Evolutionary conservation across 2,888 invertebrate genomes (phyloP), one percentile per base, ranked within the genome.

Genomic region (Campoplex capitator): DNA sequence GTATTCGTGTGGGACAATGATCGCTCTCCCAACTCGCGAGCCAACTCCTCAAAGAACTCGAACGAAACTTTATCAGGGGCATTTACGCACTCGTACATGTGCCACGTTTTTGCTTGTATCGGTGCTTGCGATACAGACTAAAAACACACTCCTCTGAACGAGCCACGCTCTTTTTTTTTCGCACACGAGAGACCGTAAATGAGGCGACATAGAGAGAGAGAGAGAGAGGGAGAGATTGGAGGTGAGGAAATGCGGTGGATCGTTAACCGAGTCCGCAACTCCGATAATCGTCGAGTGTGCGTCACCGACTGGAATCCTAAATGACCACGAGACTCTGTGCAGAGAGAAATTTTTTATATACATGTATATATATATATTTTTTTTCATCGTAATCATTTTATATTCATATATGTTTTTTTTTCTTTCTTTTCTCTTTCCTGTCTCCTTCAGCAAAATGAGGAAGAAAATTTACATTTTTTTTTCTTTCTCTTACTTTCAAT

Each of bases 251-350:
- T 67, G 73, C 68, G 68, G 51, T 38, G 62, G 75, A 75, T 62
- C 62, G 62, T 75, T 70, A 79, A 70, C 51, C 73, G 65, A 65
- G 75, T 83, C 67, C 23, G 62, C 54, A 65, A 51, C 65, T 38
- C 74, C 83, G 73, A 83, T 86, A 71, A 75, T 79, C 70, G 74
- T 45, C 70, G 73, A 73, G 85, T 85, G 74, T 74, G 85, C 83
- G 85, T 83, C 85, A 79, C 74, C 75, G 51, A 78, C 74, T 51
- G 16, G 74, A 79, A 75, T 74, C 45, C 28, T 62, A 45, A 56
- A 51, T 56, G 58, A 32, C 32, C 58, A 62, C 32, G 32, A 62
- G 62, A 62, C 62, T n/a, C 54, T 79, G 56, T 74, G 48, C 71
- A 35, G 56, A 56, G 45, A 73, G 23, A 81, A 2, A 32, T 32